phyloP scores from a whole-genome alignment of 2,113 vertebrate species.

The Loxodonta africana region DNA sequence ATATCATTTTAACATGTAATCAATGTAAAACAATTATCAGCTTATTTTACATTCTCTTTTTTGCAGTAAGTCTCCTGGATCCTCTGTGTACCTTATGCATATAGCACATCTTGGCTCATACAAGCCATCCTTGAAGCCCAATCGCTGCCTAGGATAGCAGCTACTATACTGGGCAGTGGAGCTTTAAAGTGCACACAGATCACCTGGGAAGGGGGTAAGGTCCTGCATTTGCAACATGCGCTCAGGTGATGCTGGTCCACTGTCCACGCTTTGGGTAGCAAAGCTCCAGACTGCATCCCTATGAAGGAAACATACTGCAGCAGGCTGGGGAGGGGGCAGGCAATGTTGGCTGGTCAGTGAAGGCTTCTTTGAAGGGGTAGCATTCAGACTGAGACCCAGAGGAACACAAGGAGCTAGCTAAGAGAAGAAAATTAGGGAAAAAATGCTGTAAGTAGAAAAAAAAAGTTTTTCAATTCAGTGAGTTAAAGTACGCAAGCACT shows the following conservation, averaged over 20 bases:
- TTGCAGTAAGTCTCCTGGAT: neutral
- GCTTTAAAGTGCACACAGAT: no score
- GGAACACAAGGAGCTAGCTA: neutral
- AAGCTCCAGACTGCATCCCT: fast-evolving
- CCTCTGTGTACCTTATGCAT: fast-evolving
- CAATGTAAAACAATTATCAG: neutral
- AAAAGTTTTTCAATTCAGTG: neutral
- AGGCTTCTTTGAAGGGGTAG: neutral
- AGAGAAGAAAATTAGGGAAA: neutral
- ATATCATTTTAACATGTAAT: neutral
- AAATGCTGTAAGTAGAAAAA: neutral
- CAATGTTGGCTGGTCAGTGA: no score
- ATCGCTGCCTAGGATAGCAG: neutral
- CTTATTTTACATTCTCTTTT: neutral
- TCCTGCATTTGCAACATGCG: neutral
- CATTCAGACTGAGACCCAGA: neutral
- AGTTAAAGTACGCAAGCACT: neutral
- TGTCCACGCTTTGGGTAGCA: no score
- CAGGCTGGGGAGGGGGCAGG: neutral
- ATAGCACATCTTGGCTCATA: neutral
- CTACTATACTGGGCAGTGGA: neutral
- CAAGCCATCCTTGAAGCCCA: neutral
- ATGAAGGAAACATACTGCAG: no score
- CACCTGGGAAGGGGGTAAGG: no score
- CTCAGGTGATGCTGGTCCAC: no score